Evolutionary conservation across 2,113 vertebrate genomes (phyloP), one percentile per base, ranked within the genome.

Genomic region (Okapia johnstoni): DNA sequence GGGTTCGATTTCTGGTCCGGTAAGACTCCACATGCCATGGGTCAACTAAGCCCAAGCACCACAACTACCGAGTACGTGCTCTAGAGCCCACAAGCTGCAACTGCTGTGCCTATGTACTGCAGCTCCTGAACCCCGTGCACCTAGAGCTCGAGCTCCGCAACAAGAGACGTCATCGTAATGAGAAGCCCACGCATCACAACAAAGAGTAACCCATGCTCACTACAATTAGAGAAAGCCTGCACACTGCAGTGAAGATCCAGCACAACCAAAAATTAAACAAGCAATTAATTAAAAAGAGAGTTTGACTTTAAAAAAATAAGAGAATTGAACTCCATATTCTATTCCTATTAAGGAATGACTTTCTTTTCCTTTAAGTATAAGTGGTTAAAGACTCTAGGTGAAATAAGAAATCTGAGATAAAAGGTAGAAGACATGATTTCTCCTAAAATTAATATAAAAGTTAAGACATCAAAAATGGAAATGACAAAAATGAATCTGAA

Each of bases 401-500:
- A 84, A 95, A 40, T 40, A n/a, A 81, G 43, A 87, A 57, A 26
- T 60, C 46, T 66, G 40, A 57, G 15, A 88, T 81, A 23, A 57
- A 81, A 55, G 3, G 40, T n/a, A 26, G 60, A 73, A 84, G 58
- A 26, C 3, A 46, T 77, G 36, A 54, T 90, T 60, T 58, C 19
- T 26, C 26, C 4, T 85, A 85, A 33, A 73, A 84, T 90, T 21
- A 73, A 83, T 57, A 50, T 1, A 70, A 21, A 15, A 60, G 46
- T 30, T 33, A 17, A 25, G 8, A 54, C 19, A 70, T 46, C 30
- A 77, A 85, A 79, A 90, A 95, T 50, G 52, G 25, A 83, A 83
- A 94, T 73, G 26, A 58, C 40, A 83, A 70, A 94, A 83, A 14
- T 17, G 9, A 84, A 94, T 58, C 57, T 84, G 40, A 94, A 90